Percentiles rank a stretch among this genome's conserved stretches.
Evolutionary conservation across 2,797 vertebrate genomes (phyloP).

Genomic region (Tympanoctomys barrerae): DNA sequence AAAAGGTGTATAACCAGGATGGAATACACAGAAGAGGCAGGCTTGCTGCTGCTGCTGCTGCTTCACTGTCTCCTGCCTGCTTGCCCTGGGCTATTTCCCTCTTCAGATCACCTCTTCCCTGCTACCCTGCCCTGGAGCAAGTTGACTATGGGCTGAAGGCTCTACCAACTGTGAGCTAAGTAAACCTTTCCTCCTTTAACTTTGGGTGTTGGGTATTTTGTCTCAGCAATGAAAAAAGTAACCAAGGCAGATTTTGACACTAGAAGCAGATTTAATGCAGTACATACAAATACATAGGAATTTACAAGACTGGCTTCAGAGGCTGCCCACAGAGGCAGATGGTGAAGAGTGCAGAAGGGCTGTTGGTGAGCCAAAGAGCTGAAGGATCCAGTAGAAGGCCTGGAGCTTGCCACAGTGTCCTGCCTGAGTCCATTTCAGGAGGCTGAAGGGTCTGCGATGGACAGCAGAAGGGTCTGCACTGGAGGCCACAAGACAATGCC

Average conservation of each 20-base stretch:
- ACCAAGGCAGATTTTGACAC: neutral
- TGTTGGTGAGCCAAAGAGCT: neutral
- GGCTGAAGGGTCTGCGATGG: neutral
- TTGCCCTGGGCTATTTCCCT: neutral
- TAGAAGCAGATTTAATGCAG: neutral
- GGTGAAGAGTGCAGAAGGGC: neutral
- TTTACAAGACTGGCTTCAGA: neutral
- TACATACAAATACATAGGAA: neutral
- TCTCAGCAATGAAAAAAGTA: neutral
- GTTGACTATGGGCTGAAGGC: neutral
- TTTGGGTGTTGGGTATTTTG: neutral
- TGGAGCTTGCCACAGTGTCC: neutral
- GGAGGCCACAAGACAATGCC: neutral
- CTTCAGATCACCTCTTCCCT: neutral
- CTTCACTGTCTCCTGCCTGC: neutral
- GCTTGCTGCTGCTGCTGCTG: neutral
- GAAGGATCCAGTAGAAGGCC: neutral
- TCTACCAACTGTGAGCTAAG: neutral
- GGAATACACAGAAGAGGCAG: neutral
- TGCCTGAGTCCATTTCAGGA: too few species aligned
- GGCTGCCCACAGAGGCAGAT: neutral
- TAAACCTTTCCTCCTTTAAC: neutral
- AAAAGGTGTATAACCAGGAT: neutral
- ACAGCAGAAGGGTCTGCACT: neutral
- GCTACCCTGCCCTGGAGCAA: neutral